Base-by-base conservation (phyloP, 64 coral and sea anemone genomes). In the Stylophora pistillata region DNA sequence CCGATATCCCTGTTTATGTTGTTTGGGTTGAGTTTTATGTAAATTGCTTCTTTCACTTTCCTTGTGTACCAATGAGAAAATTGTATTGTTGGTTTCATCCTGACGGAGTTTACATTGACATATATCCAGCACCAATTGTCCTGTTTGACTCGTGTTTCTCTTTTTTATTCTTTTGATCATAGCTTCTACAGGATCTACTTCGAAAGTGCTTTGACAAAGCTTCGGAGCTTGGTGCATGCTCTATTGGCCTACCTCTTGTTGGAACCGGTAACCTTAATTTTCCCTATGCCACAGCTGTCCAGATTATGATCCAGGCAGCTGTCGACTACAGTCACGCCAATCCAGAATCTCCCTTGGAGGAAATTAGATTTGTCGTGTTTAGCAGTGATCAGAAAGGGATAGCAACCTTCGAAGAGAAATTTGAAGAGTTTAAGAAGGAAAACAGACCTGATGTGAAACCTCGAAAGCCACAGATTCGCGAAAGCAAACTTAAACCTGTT, bases 171-270 rank as follows among this genome's bases (percentile, higher is more conserved):
- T 4, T 84, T 53, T n/a, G 4, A 1, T 6, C 32, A 32, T 30
- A 84, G 80, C 47, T 69, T 84, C 80, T 84, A 5, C 47, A 18
- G 6, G 58, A 84, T 28, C n/a, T 84, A 62, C 26, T 84, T 33
- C 18, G 60, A 7, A 84, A 84, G 62, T 84, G 80, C 28, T 84
- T 84, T 84, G 80, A 84, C 62, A 84, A 30, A 26, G 80, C 80
- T 25, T 84, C 80, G 15, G 60, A 69, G 28, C 18, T 84, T 21
- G 80, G 80, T 10, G 80, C 61, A 11, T 69, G 80, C 11, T 69
- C 80, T 7, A 84, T 84, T 62, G 80, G 61, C 15, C 9, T 70
- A 70, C 80, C 80, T 17, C 80, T 84, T 16, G 65, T 84, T 53
- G 80, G 80, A 32, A 84, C 80, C 9, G 80, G 80, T 84, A 69